phyloP scores from a whole-genome alignment of 1,140 invertebrate genomes.

The Ceratosolen solmsi region DNA sequence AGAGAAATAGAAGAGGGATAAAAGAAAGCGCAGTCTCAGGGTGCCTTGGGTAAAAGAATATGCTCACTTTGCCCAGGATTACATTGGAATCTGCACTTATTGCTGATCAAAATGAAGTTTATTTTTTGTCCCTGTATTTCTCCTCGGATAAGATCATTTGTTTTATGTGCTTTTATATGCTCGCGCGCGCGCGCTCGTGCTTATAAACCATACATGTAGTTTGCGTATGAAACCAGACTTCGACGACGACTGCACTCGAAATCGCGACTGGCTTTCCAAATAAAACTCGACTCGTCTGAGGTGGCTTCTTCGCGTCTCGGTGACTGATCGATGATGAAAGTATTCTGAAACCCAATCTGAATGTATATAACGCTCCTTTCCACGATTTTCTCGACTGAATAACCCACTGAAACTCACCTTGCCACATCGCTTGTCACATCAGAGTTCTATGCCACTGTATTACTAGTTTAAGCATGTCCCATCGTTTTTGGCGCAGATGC shows the following conservation, averaged over 20 bases:
- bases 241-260: background rate
- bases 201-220: background rate
- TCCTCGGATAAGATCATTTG: constrained; percentile 17
- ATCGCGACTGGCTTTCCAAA: background rate
- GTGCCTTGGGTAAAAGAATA: constrained; percentile 22
- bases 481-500: background rate
- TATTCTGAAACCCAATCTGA: background rate
- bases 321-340: background rate
- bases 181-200: background rate
- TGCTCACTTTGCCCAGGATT: constrained; percentile 8
- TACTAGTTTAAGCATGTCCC: background rate
- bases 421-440: background rate
- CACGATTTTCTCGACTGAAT: too few relatives aligned
- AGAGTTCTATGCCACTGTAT: background rate
- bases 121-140: background rate
- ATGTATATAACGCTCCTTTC: background rate
- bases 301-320: background rate
- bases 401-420: background rate
- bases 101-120: constrained; percentile 34
- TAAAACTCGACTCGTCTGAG: constrained; percentile 27
- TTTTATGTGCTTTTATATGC: background rate
- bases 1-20: background rate
- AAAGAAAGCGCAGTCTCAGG: background rate
- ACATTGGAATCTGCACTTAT: constrained; percentile 23
- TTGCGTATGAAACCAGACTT: background rate